phyloP scores from a whole-genome alignment of 2,888 invertebrate species.

The Tipula lateralis region DNA sequence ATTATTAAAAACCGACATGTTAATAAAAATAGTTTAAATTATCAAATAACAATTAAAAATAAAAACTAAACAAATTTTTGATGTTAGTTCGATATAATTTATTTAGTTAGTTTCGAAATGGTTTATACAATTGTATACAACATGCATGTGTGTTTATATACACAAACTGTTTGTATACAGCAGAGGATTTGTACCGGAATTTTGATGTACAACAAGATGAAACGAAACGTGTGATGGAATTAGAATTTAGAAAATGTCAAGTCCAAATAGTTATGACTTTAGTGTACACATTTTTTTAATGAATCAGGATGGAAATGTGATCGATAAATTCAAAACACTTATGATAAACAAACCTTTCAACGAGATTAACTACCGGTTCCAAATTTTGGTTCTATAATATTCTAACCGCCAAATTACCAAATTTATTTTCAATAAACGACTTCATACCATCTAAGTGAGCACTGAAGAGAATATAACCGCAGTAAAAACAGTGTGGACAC shows the following conservation, averaged over 20 bases:
- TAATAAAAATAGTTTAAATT: constrained; percentile 19
- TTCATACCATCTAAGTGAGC: too few species aligned
- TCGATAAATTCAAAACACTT: neutral
- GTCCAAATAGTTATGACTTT: neutral
- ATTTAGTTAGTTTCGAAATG: neutral
- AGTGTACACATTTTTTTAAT: neutral
- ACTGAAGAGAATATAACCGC: too few species aligned
- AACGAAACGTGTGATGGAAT: neutral
- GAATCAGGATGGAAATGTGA: neutral
- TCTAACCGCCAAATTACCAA: too few species aligned
- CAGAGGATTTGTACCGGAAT: neutral
- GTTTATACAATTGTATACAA: neutral
- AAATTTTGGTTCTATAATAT: too few species aligned
- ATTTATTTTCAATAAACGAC: too few species aligned
- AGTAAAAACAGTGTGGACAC: too few species aligned
- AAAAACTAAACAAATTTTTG: constrained; percentile 12
- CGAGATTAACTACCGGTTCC: too few species aligned
- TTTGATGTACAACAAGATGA: neutral
- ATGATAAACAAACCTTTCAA: too few species aligned
- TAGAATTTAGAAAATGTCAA: neutral
- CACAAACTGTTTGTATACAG: neutral
- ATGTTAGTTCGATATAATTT: neutral
- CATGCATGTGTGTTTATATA: too few species aligned
- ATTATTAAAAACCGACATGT: neutral
- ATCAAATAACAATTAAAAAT: neutral